Conservation (phyloP, 2,797 vertebrate genomes). For the Gymnocypris eckloni region DNA sequence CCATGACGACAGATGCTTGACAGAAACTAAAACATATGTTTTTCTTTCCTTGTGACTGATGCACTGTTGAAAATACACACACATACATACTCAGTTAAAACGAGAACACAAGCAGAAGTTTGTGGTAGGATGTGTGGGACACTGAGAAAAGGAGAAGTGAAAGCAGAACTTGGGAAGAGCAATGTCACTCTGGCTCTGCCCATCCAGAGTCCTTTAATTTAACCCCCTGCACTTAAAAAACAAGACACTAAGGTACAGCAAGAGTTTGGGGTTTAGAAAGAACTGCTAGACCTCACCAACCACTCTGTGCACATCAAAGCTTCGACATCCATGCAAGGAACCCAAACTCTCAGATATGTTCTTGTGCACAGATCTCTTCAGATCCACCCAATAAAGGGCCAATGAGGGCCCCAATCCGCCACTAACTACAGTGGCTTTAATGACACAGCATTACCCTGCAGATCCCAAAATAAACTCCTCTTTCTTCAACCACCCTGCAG, state of each 20-base stretch:
- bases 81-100: conserved; percentile 24
- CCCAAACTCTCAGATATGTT: conserved; percentile 42
- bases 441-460: conserved; percentile 59
- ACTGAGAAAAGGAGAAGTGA: conserved; percentile 11
- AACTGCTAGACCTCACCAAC: conserved; percentile 53
- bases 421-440: conserved; percentile 63
- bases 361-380: conserved; percentile 24
- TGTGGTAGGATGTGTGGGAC: conserved; percentile 20
- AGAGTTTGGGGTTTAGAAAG: conserved; percentile 40
- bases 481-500: conserved; percentile 36
- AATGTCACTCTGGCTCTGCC: not conserved
- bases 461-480: conserved; percentile 59
- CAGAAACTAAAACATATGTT: conserved; percentile 20
- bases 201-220: conserved; percentile 27
- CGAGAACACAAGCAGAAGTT: conserved; percentile 24
- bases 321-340: conserved; percentile 38
- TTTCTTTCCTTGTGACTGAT: conserved; percentile 33
- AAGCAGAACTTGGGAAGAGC: not conserved
- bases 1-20: conserved; percentile 4
- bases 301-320: conserved; percentile 62
- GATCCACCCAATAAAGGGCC: conserved; percentile 42
- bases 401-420: conserved; percentile 33
- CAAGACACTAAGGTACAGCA: not conserved
- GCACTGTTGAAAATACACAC: conserved; percentile 28
- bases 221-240: conserved; percentile 16